phyloP scores from a whole-genome alignment of 2,888 invertebrate genomes.

The Nomada fabriciana region DNA sequence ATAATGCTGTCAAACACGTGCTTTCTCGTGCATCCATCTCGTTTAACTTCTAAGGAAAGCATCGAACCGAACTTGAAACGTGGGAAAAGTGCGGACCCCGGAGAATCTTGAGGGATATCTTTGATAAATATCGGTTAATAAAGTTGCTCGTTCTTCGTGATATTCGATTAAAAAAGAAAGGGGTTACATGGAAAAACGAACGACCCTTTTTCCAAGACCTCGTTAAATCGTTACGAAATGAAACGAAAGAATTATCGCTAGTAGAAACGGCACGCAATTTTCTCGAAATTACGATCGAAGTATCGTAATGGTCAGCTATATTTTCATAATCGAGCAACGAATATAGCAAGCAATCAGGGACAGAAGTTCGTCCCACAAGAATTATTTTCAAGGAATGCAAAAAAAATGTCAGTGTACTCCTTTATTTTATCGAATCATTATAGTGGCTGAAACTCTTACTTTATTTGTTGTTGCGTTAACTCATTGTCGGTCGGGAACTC shows the following conservation, averaged over 20 bases:
- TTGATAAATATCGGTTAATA: conserved; percentile 48
- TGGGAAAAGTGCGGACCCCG: conserved; percentile 10
- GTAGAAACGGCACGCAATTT: neutral
- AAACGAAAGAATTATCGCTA: neutral
- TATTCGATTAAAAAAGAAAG: conserved; percentile 15
- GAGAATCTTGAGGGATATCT: conserved; percentile 47
- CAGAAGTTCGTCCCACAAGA: no score
- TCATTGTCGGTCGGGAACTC: no score
- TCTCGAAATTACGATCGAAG: no score
- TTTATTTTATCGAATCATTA: no score
- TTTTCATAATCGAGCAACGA: no score
- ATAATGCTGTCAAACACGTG: conserved; percentile 56
- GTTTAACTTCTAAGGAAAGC: conserved; percentile 49
- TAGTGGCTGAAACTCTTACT: no score
- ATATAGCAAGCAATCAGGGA: no score
- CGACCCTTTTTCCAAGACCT: conserved; percentile 1
- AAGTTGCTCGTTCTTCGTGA: conserved; percentile 20
- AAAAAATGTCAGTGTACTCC: no score
- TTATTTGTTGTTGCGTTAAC: no score
- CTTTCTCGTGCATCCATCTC: conserved; percentile 52
- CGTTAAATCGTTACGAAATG: neutral
- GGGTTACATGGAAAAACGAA: conserved; percentile 14
- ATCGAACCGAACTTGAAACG: conserved; percentile 52
- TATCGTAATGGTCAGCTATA: no score
- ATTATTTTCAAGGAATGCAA: no score